Percentiles rank a stretch among this genome's conserved stretches.
phyloP scores from a whole-genome alignment of 2,113 vertebrate genomes.

The Phrynosoma blainvillii region DNA sequence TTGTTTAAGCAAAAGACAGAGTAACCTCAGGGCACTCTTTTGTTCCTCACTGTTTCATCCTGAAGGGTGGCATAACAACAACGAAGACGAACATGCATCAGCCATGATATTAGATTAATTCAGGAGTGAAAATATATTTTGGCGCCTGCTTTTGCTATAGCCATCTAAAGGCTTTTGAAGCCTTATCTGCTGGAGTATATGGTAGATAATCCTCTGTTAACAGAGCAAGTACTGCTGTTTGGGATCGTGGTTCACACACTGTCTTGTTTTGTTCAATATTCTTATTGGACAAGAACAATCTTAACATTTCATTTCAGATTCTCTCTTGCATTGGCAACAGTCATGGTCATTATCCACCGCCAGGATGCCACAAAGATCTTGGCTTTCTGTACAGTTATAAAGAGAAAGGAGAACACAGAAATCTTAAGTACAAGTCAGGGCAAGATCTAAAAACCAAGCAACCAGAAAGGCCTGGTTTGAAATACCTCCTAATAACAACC shows the following conservation, averaged over 20 bases:
- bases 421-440: neutral
- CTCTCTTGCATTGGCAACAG: no score
- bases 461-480: neutral
- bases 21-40: rapidly evolving
- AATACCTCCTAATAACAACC: neutral
- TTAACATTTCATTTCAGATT: no score
- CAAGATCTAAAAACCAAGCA: neutral
- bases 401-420: neutral
- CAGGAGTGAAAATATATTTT: neutral
- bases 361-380: no score
- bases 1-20: neutral
- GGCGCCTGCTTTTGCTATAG: neutral
- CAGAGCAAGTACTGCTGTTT: no score
- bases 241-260: no score
- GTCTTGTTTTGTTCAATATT: no score
- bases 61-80: neutral
- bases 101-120: neutral
- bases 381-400: no score
- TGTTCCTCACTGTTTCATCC: conserved; percentile 4
- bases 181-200: neutral
- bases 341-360: no score
- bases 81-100: conserved; percentile 7
- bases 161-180: neutral
- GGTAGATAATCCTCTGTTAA: no score
- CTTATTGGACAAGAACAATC: no score